Evolutionary conservation across 2,113 vertebrate species (phyloP), one percentile per base, ranked within the genome.

Genomic region (Potamarius usumacintae): DNA sequence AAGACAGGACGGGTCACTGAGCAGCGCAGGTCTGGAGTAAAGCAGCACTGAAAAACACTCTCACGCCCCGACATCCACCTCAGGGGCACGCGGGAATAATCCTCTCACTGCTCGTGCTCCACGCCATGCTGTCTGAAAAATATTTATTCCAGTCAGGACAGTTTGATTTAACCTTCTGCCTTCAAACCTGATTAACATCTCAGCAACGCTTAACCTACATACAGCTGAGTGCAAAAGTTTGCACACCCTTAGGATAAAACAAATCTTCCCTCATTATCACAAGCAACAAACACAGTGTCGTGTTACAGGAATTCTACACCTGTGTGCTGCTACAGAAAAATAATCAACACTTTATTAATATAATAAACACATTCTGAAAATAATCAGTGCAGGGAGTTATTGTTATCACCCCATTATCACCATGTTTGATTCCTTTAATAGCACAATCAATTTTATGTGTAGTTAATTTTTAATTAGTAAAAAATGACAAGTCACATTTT

Each of bases 1-100:
- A 7, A 79, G 82, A 78, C 85, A 86, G 50, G n/a, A 11, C 6
- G n/a, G 85, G 76, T 67, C 76, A 55, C 14, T 62, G 42, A 30
- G 15, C 55, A 72, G 18, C 18, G 57, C 50, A 50, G 60, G 52
- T 52, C 50, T 83, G 30, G 25, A 83, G 30, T 30, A 42, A 27
- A 30, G 58, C 42, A 53, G 17, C 57, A 15, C 15, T 30, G 34
- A 53, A 74, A 53, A 74, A 78, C 7, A 20, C 18, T n/a, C 53
- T 67, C 74, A 7, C 25, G 5, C 7, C 12, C 50, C 27, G 76
- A 78, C 50, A 55, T 27, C 25, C 2, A 14, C 50, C 50, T 78
- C 50, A 7, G 5, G 2, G 2, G 7, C 22, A n/a, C 22, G 2
- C 11, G 5, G 4, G 22, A 15, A 53, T 11, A 6, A 27, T n/a